phyloP scores from a whole-genome alignment of 2,113 vertebrate species.

The Odocoileus virginianus region DNA sequence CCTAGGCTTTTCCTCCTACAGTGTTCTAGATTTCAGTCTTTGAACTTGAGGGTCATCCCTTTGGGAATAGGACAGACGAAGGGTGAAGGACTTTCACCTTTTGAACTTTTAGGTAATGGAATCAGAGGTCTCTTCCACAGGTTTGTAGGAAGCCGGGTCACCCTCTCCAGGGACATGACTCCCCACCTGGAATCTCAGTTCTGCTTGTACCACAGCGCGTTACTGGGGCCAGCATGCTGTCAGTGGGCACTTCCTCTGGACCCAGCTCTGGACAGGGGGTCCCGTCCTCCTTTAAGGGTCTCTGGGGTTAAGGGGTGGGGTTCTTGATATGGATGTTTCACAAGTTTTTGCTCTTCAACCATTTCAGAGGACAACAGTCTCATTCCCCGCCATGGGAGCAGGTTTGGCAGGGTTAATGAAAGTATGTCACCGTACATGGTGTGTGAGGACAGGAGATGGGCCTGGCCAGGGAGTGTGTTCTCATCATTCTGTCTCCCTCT shows the following conservation, averaged over 20 bases:
- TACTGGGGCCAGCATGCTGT: background rate
- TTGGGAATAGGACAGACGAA: background rate
- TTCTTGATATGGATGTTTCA: background rate
- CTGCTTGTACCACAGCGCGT: background rate
- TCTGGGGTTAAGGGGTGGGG: background rate
- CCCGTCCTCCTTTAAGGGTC: background rate
- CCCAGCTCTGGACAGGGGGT: background rate
- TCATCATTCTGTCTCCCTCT: background rate
- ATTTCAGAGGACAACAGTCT: background rate
- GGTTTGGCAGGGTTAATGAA: background rate
- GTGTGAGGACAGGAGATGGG: background rate
- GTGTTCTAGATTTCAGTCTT: constrained; percentile 32
- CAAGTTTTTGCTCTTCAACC: background rate
- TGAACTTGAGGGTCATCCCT: background rate
- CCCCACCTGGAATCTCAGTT: background rate
- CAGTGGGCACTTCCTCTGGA: background rate
- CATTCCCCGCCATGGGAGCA: background rate
- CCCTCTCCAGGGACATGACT: background rate
- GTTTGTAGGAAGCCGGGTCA: background rate
- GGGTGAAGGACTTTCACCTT: background rate
- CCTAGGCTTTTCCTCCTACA: background rate
- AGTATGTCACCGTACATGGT: background rate
- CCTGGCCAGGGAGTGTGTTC: background rate
- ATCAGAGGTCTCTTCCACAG: constrained; percentile 13
- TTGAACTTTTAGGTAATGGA: background rate